Evolutionary conservation across 2,888 invertebrate species (phyloP).

Genomic region (Imbricaverruca yamaguchii): DNA sequence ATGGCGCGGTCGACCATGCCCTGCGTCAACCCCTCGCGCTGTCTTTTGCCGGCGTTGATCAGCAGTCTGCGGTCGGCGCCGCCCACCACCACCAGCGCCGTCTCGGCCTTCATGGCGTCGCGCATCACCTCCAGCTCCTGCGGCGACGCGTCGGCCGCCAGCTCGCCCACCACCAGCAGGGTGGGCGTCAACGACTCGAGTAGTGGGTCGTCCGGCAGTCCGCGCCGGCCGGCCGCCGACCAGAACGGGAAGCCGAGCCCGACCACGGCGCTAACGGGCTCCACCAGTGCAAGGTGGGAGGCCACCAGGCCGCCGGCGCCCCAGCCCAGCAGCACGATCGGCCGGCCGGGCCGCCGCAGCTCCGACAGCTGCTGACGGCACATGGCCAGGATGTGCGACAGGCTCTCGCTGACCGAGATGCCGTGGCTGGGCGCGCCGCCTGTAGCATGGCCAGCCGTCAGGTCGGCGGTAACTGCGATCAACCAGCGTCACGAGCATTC

Average conservation of each 20-base stretch:
- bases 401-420: slow-evolving; percentile 19
- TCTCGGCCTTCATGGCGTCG: slow-evolving; percentile 66
- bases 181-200: slow-evolving; percentile 64
- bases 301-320: slow-evolving; percentile 40
- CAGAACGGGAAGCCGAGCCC: slow-evolving; percentile 69
- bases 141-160: slow-evolving; percentile 55
- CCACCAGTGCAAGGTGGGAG: slow-evolving; percentile 56
- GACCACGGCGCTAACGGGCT: slow-evolving; percentile 62
- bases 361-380: slow-evolving; percentile 51
- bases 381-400: slow-evolving; percentile 31
- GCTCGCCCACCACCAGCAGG: slow-evolving; percentile 70
- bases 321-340: slow-evolving; percentile 68
- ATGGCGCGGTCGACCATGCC: slow-evolving; percentile 69
- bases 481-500: neutral
- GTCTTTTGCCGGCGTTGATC: slow-evolving; percentile 59
- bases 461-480: no score
- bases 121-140: slow-evolving; percentile 70
- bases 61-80: slow-evolving; percentile 67
- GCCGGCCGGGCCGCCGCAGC: slow-evolving; percentile 57
- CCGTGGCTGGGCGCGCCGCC: neutral
- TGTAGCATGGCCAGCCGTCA: neutral
- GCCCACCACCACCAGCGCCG: slow-evolving; percentile 66
- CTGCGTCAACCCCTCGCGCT: slow-evolving; percentile 67
- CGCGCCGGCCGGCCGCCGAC: slow-evolving; percentile 63
- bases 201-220: slow-evolving; percentile 65